Evolutionary conservation across 2,888 invertebrate genomes (phyloP), one percentile per base, ranked within the genome.

Genomic region (Plutella xylostella): DNA sequence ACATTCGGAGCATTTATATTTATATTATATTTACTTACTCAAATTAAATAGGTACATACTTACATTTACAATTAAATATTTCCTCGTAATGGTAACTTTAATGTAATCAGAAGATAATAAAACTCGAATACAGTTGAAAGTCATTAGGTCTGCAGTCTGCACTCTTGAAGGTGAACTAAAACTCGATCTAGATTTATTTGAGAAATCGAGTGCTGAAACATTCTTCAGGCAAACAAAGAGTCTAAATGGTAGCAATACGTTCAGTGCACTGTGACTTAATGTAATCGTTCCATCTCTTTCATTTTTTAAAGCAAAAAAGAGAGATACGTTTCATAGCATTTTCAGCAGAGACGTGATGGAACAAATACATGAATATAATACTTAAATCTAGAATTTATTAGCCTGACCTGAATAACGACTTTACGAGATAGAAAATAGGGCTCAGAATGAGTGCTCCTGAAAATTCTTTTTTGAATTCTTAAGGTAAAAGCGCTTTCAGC

Each of bases 361-460:
- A 75, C 74, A 79, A 78, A 79, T 71, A 79, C 72, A 79, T 78
- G 79, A 80, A 78, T 77, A 78, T 77, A 73, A 76, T 75, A 72
- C 71, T 73, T 74, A 68, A 79, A 74, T 74, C 72, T 74, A 70
- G 68, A 68, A 70, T 68, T 61, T 56, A 58, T 56, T 54, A 41
- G 40, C 17, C 42, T 43, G 48, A 12, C 60, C 58, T 45, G 51
- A 78, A 77, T 72, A 61, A 48, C 63, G 51, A 72, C 78, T 65
- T 62, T 72, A 68, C 53, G 52, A 56, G 15, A 48, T 54, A 51
- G 51, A 51, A 46, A 55, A 65, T 63, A 78, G 65, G 61, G 77
- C 70, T 50, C 67, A 76, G 55, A 73, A 67, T 73, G 64, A 68
- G 58, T 62, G 63, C 68, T 53, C 61, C 54, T 49, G 54, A 59